Evolutionary conservation across 2,888 invertebrate genomes (phyloP).

Genomic region (Leptinotarsa rubiginosa): DNA sequence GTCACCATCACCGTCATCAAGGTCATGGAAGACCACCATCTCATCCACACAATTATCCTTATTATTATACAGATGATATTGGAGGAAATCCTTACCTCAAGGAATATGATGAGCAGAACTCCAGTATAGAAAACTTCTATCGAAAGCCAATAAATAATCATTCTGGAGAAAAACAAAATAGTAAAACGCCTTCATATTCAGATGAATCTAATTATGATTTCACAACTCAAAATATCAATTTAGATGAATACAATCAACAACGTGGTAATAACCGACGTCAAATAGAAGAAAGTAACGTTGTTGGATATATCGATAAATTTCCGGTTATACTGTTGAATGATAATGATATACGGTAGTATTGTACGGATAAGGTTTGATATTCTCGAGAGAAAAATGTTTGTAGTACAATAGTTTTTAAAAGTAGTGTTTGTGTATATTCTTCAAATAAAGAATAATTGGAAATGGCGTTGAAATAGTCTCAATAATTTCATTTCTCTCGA

Average conservation of each 20-base stretch:
- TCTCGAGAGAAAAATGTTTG: not conserved
- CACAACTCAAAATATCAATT: conserved; percentile 10
- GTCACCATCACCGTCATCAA: not conserved
- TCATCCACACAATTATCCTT: not conserved
- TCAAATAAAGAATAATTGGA: too few relatives aligned
- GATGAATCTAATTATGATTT: not conserved
- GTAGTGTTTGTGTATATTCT: too few relatives aligned
- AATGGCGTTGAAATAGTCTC: too few relatives aligned
- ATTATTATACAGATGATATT: not conserved
- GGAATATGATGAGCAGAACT: not conserved
- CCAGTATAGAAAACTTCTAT: not conserved
- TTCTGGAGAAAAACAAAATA: not conserved
- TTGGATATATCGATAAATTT: conserved; percentile 49
- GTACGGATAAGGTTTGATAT: too few relatives aligned
- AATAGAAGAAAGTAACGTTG: conserved; percentile 37
- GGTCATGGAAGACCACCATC: not conserved
- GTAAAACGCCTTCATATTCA: not conserved
- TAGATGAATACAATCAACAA: not conserved
- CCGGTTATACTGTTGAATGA: conserved; percentile 51
- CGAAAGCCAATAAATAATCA: not conserved
- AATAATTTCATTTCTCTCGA: too few relatives aligned
- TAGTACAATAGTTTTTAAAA: not conserved
- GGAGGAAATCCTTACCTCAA: not conserved
- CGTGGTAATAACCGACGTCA: not conserved
- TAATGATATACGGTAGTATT: conserved; percentile 48